phyloP scores from a whole-genome alignment of 2,888 invertebrate genomes.

The Pseudolycoriella hygida region DNA sequence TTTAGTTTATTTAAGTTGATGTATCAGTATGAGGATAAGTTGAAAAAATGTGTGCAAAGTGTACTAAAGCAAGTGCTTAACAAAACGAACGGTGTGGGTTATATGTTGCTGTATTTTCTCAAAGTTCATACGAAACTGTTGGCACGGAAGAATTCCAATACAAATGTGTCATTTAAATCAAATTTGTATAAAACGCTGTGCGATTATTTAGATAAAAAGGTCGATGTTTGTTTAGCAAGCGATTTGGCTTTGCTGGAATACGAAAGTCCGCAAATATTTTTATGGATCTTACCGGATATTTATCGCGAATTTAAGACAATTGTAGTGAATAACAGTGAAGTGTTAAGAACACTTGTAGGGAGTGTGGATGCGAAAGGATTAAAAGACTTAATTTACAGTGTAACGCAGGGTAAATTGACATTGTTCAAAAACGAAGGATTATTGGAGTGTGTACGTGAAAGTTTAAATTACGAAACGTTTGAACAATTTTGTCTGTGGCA shows the following conservation, averaged over 20 bases:
- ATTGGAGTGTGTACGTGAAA: conserved; percentile 56
- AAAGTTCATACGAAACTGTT: conserved; percentile 52
- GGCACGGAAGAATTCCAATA: conserved; percentile 32
- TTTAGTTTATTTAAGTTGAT: conserved; percentile 79
- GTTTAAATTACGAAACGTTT: conserved; percentile 89
- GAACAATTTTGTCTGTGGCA: conserved; percentile 98
- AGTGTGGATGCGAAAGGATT: conserved; percentile 80
- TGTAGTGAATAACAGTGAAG: conserved; percentile 71
- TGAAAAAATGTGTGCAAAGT: conserved; percentile 58
- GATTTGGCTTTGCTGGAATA: conserved; percentile 82
- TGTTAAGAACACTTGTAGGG: conserved; percentile 77
- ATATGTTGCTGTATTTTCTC: conserved; percentile 73
- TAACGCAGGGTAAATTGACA: conserved; percentile 71
- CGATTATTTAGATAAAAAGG: conserved; percentile 55
- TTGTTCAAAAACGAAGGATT: conserved; percentile 69
- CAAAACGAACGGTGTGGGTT: conserved; percentile 60
- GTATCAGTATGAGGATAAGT: conserved; percentile 55
- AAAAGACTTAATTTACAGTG: conserved; percentile 77
- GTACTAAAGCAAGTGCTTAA: conserved; percentile 64
- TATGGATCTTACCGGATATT: conserved; percentile 84
- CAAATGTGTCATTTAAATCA: conserved; percentile 55
- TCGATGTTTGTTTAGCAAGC: conserved; percentile 52
- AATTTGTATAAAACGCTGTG: conserved; percentile 81
- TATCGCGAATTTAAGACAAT: conserved; percentile 79
- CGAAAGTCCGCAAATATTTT: conserved; percentile 72